phyloP scores from a whole-genome alignment of 2,888 invertebrate species.

The Seira sanloemensis region DNA sequence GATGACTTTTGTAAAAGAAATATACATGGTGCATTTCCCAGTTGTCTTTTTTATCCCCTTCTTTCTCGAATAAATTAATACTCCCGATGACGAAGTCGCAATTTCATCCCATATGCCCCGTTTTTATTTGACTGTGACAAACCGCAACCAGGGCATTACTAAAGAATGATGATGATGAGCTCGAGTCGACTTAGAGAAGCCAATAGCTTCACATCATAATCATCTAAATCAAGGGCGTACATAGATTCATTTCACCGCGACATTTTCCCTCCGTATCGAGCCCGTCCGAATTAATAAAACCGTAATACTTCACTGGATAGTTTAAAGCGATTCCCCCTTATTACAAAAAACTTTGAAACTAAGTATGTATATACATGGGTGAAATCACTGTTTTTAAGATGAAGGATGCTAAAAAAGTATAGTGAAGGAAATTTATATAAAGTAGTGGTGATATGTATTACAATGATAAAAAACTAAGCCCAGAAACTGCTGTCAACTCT shows the following conservation, averaged over 20 bases:
- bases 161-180: conserved; percentile 31
- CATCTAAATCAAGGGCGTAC: background rate
- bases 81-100: conserved; percentile 33
- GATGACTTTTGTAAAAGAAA: conserved; percentile 57
- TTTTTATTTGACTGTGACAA: conserved; percentile 46
- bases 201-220: conserved; percentile 16
- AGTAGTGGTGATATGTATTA: conserved; percentile 19
- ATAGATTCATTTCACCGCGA: conserved; percentile 38
- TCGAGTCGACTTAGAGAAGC: conserved; percentile 22
- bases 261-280: background rate
- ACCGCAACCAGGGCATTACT: conserved; percentile 47
- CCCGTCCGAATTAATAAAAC: too few relatives aligned
- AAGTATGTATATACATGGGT: too few relatives aligned
- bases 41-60: conserved; percentile 51
- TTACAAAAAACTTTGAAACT: too few relatives aligned
- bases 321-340: background rate
- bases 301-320: background rate
- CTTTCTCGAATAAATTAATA: conserved; percentile 46
- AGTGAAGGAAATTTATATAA: too few relatives aligned
- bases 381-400: too few relatives aligned
- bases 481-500: conserved; percentile 50
- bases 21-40: conserved; percentile 34
- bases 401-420: background rate
- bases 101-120: too few relatives aligned
- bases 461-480: conserved; percentile 60